Conservation (phyloP, 2,888 invertebrate species). For the Drosophila yooni region DNA sequence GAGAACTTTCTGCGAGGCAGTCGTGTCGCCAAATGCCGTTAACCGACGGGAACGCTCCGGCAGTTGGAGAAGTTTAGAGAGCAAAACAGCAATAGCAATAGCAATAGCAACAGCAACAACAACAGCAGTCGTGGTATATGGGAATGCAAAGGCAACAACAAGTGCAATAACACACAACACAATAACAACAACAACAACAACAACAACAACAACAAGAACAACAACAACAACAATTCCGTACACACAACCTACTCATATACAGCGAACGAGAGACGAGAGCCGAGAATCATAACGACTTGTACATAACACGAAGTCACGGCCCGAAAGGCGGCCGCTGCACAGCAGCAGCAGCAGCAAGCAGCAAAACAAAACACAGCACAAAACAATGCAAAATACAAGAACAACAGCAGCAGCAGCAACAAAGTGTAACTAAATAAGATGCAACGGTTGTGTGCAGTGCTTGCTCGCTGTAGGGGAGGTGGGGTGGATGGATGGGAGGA, state of each 20-base stretch:
- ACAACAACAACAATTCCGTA: slow-evolving; percentile 40
- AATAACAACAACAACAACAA: slow-evolving; percentile 57
- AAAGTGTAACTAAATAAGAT: slow-evolving; percentile 79
- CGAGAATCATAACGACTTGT: slow-evolving; percentile 73
- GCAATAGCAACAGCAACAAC: slow-evolving; percentile 36
- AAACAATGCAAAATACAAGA: slow-evolving; percentile 82
- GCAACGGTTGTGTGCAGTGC: slow-evolving; percentile 50
- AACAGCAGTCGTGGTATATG: slow-evolving; percentile 30
- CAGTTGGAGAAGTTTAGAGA: slow-evolving; percentile 68
- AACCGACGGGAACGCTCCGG: slow-evolving; percentile 58
- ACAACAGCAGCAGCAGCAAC: slow-evolving; percentile 53
- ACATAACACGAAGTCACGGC: slow-evolving; percentile 75
- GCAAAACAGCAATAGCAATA: slow-evolving; percentile 72
- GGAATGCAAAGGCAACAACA: slow-evolving; percentile 45
- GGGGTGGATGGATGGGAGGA: neutral
- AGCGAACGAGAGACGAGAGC: slow-evolving; percentile 75
- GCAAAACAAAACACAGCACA: slow-evolving; percentile 82
- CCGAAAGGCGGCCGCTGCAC: slow-evolving; percentile 60
- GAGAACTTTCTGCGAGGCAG: slow-evolving; percentile 72
- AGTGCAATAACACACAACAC: slow-evolving; percentile 69
- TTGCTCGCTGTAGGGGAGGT: neutral
- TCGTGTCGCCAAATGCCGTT: slow-evolving; percentile 77
- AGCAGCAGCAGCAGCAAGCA: slow-evolving; percentile 40
- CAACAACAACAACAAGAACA: slow-evolving; percentile 33
- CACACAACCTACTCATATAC: slow-evolving; percentile 57